Evolutionary conservation across 1,140 invertebrate species (phyloP), one percentile per base, ranked within the genome.

Genomic region (Drosophila busckii): DNA sequence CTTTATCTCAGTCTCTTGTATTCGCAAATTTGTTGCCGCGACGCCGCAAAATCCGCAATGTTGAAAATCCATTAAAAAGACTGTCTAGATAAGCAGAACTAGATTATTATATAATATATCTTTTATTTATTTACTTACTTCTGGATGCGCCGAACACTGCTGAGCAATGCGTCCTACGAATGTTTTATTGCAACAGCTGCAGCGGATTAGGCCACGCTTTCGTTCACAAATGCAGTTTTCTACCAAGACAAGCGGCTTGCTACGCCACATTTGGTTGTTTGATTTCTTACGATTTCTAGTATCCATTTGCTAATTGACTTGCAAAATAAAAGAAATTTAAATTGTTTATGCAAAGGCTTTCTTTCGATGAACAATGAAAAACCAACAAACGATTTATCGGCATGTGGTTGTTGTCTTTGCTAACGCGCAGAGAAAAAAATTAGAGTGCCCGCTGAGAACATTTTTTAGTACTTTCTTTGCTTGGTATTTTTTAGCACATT

Each of bases 11-110:
- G n/a, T 40, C 17, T 42, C 59, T 4, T 13, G 16, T 0, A 66
- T 37, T 23, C 41, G 13, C 13, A 76, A 32, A 20, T 48, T 37
- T 28, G 41, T 25, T 1, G 16, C 15, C 17, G 37, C n/a, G 3
- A 62, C 70, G 10, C 55, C 66, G 25, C 71, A 78, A n/a, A 70
- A 70, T 4, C 35, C 71, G 9, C 71, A 76, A 4, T 67, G 23
- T 9, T 62, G 71, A 1, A 62, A 42, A 35, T 76, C 71, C 71
- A 76, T 78, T 0, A 76, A 9, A 40, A 58, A 76, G 0, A 35
- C 46, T 6, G 59, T 40, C 71, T 76, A 9, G 2, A 19, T 1
- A 17, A 20, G 12, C n/a, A n/a, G n/a, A n/a, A n/a, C n/a, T n/a
- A n/a, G n/a, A n/a, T n/a, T n/a, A n/a, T n/a, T 42, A 19, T 1